A percentile compares a stretch with the other conserved stretches of the same genome.
These are phyloP conservation scores for Patiria pectinifera DNA, from an alignment of 53 echinoderm and acorn worm genomes.

Conservation along the genomic window DNA sequence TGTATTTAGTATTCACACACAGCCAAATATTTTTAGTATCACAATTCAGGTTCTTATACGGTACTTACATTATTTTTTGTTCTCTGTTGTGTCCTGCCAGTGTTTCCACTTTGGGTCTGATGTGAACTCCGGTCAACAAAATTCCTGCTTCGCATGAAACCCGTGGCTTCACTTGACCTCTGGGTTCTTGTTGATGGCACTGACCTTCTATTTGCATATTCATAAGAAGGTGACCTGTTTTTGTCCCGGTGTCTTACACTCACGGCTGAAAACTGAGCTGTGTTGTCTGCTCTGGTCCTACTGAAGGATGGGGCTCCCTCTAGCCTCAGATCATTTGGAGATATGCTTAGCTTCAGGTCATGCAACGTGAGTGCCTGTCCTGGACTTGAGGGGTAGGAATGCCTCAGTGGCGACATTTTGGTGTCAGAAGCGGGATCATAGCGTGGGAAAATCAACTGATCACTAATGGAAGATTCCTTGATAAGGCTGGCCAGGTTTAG, in stretches of 20 bases:
- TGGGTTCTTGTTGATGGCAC: neutral
- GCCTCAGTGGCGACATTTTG: conserved; percentile 11
- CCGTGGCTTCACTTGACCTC: neutral
- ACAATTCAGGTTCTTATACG: neutral
- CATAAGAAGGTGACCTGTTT: neutral
- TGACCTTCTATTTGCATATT: conserved; percentile 13
- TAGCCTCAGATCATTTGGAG: conserved; percentile 1
- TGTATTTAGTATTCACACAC: too few relatives aligned
- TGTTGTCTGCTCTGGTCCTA: neutral
- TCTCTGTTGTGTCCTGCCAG: neutral
- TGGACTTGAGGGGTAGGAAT: conserved; percentile 29
- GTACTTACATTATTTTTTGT: conserved; percentile 10
- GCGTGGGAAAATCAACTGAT: conserved; percentile 4
- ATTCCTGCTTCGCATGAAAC: neutral
- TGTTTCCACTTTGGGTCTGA: neutral
- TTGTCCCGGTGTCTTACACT: neutral
- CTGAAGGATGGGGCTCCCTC: neutral
- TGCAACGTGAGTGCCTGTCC: neutral
- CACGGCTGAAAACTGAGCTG: neutral
- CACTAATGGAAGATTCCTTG: neutral
- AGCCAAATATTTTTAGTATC: neutral
- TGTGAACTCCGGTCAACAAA: neutral
- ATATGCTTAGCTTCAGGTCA: conserved; percentile 20
- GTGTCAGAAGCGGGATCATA: conserved; percentile 13
- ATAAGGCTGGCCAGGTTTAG: neutral